phyloP scores from a whole-genome alignment of 2,797 vertebrate genomes.

The Anguilla obscura region DNA sequence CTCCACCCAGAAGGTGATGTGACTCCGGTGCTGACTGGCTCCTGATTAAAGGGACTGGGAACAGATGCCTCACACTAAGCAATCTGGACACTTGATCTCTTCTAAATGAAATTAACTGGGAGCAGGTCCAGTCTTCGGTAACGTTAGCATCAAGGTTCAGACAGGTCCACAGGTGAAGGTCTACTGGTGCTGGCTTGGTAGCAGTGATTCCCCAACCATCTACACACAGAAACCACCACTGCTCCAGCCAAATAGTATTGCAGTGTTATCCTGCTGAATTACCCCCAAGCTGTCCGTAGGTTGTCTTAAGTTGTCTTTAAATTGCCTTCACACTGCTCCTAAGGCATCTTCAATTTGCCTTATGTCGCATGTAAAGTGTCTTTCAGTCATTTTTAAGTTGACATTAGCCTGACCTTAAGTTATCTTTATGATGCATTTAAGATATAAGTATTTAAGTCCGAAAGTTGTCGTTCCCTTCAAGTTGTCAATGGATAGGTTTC shows the following conservation, averaged over 20 bases:
- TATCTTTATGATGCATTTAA: neutral
- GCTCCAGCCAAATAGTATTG: neutral
- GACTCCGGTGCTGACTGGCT: neutral
- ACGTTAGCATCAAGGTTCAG: neutral
- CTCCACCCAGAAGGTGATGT: neutral
- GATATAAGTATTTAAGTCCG: too few species aligned
- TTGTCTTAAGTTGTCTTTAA: neutral
- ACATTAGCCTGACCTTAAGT: neutral
- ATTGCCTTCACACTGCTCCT: neutral
- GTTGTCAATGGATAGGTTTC: neutral
- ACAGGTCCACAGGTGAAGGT: too few species aligned
- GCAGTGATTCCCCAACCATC: neutral
- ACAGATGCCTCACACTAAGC: neutral
- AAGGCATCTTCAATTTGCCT: neutral
- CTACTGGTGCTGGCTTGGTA: too few species aligned
- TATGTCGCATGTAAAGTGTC: too few species aligned
- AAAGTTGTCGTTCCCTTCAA: neutral
- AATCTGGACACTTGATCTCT: neutral
- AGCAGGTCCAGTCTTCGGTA: neutral
- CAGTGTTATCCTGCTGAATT: neutral
- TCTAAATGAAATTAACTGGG: neutral
- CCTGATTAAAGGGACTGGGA: neutral
- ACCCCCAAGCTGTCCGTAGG: neutral
- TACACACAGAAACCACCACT: neutral
- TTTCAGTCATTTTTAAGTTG: neutral